Percentiles rank a stretch among this genome's conserved stretches.
Evolutionary conservation across 1,140 invertebrate species (phyloP).

Genomic region (Drosophila nasuta): DNA sequence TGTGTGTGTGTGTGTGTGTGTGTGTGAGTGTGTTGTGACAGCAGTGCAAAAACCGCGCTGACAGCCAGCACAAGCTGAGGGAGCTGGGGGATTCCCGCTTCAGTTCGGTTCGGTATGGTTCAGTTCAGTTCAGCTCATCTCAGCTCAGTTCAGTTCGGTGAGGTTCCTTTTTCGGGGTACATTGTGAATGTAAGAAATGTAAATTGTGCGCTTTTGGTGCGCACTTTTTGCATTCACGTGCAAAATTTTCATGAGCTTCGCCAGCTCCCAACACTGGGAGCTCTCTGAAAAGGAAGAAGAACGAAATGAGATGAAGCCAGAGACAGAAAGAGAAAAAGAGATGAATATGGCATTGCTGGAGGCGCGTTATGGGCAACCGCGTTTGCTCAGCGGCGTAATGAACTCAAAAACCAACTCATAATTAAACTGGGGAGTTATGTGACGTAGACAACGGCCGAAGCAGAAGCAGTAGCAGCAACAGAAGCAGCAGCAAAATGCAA

Average conservation of each 20-base stretch:
- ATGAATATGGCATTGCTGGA: constrained; percentile 16
- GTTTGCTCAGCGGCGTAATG: constrained; percentile 65
- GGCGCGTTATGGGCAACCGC: constrained; percentile 35
- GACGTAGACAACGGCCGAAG: constrained; percentile 61
- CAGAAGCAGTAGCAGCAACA: constrained; percentile 20
- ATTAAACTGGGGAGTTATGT: constrained; percentile 81
- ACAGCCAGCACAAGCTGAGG: constrained; percentile 60
- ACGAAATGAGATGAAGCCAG: not conserved
- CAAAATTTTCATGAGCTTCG: constrained; percentile 73
- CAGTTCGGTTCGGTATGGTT: not conserved
- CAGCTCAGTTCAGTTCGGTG: not conserved
- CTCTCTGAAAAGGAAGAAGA: constrained; percentile 7
- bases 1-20: constrained; percentile 44
- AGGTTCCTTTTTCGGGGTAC: constrained; percentile 23
- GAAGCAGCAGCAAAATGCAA: constrained; percentile 23
- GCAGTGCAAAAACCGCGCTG: constrained; percentile 77
- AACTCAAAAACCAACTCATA: constrained; percentile 80
- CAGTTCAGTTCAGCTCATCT: too few relatives aligned
- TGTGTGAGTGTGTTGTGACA: constrained; percentile 73
- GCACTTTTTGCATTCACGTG: constrained; percentile 76
- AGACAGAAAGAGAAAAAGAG: not conserved
- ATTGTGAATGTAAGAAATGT: constrained; percentile 78
- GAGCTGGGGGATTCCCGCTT: constrained; percentile 54
- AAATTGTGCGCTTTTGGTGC: constrained; percentile 72
- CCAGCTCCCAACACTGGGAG: constrained; percentile 19